Percentiles rank a stretch among this genome's conserved stretches.
Evolutionary conservation across 1,140 invertebrate species (phyloP).

Genomic region (Nephila pilipes): DNA sequence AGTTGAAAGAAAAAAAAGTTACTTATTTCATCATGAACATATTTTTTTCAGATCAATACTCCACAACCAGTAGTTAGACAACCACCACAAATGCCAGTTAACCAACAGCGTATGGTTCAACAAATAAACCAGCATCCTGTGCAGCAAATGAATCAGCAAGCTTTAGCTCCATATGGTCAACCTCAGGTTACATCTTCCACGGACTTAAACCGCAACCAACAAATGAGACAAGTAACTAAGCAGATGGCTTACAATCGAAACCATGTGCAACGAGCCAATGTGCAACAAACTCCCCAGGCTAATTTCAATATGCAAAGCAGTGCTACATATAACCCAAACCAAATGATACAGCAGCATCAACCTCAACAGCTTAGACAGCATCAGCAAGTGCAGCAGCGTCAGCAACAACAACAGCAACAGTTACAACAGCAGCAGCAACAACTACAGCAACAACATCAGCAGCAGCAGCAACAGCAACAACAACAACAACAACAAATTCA

Average conservation of each 20-base stretch:
- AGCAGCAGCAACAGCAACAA: constrained; percentile 78
- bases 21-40: not conserved
- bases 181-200: constrained; percentile 76
- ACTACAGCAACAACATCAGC: constrained; percentile 77
- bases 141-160: constrained; percentile 45
- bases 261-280: constrained; percentile 17
- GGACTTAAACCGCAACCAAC: constrained; percentile 35
- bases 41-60: constrained; percentile 22
- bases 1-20: not conserved
- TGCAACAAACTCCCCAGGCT: constrained; percentile 20
- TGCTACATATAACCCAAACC: not conserved
- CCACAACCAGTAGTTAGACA: not conserved
- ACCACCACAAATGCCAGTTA: constrained; percentile 27
- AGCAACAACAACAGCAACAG: constrained; percentile 77
- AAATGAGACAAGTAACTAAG: constrained; percentile 33
- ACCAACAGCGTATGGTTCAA: constrained; percentile 8
- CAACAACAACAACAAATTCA: constrained; percentile 78
- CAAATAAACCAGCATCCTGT: not conserved
- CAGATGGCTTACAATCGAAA: constrained; percentile 9
- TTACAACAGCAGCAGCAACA: constrained; percentile 71
- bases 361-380: constrained; percentile 61
- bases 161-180: constrained; percentile 51
- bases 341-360: constrained; percentile 12
- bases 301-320: not conserved
- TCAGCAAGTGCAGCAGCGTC: constrained; percentile 80